These are phyloP conservation scores for Cheilosia urbana DNA, from an alignment of 2,888 invertebrate species.

Conservation along the genomic window DNA sequence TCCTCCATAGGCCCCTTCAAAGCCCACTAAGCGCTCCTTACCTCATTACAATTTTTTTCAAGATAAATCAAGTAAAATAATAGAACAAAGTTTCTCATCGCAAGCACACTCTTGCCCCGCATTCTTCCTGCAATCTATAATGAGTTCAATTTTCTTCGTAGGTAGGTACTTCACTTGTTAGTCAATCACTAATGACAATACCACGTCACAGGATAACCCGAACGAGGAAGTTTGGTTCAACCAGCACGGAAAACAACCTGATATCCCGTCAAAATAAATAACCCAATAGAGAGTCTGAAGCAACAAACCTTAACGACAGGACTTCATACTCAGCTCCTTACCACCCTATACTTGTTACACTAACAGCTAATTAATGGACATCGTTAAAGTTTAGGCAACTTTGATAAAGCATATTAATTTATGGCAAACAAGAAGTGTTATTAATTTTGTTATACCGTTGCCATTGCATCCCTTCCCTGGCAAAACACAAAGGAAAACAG, in stretches of 20 bases:
- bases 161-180: not conserved
- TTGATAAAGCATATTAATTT: conserved; percentile 66
- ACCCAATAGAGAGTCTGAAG: conserved; percentile 7
- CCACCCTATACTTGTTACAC: conserved; percentile 60
- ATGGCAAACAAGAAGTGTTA: conserved; percentile 64
- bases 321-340: not conserved
- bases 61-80: not conserved
- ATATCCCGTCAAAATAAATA: conserved; percentile 19
- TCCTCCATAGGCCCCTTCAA: too few species aligned
- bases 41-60: too few species aligned
- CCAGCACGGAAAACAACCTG: not conserved
- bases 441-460: conserved; percentile 57
- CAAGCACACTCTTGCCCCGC: not conserved
- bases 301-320: conserved; percentile 12
- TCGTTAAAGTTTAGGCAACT: conserved; percentile 56
- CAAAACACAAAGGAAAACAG: not conserved
- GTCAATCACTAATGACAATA: conserved; percentile 7
- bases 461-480: conserved; percentile 5
- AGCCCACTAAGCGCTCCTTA: too few species aligned
- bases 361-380: conserved; percentile 58
- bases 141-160: not conserved
- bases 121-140: not conserved
- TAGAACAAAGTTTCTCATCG: not conserved
- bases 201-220: conserved; percentile 2
- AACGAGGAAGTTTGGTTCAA: conserved; percentile 3